Conservation (phyloP, 2,113 vertebrate genomes). For the Rhineura floridana region DNA sequence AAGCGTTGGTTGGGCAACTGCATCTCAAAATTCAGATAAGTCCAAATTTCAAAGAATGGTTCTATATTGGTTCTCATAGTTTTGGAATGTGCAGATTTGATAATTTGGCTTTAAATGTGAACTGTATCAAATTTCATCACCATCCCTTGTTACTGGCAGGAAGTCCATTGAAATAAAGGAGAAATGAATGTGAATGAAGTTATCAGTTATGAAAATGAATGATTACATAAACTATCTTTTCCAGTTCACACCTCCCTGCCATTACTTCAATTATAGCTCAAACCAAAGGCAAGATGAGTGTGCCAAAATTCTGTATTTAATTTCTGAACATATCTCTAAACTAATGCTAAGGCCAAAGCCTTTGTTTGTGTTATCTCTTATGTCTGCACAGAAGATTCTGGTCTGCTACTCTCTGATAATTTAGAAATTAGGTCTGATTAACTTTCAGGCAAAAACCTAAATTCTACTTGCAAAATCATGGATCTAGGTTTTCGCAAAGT, state of each 20-base stretch:
- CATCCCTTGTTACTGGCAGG: too few relatives aligned
- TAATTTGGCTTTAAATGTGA: too few relatives aligned
- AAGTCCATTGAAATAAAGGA: not conserved
- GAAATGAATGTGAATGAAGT: not conserved
- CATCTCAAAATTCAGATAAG: too few relatives aligned
- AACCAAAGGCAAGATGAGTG: not conserved
- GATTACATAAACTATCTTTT: too few relatives aligned
- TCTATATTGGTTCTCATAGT: too few relatives aligned
- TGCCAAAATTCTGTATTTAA: not conserved
- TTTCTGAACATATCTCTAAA: not conserved
- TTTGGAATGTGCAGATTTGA: too few relatives aligned
- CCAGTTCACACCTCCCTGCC: too few relatives aligned
- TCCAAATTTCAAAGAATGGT: too few relatives aligned
- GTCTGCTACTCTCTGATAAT: not conserved
- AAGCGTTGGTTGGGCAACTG: too few relatives aligned
- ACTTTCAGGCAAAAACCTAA: not conserved
- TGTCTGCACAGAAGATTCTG: not conserved
- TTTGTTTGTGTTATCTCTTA: not conserved
- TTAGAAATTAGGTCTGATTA: not conserved
- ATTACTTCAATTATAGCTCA: not conserved
- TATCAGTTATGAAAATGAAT: not conserved
- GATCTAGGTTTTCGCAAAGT: not conserved
- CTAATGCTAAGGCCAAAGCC: not conserved
- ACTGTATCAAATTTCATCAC: too few relatives aligned
- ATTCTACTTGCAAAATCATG: not conserved